A percentile compares a stretch with the other conserved stretches of the same genome.
Conservation (phyloP, 2,888 invertebrate species). For the Hypselothyrea guttata region DNA sequence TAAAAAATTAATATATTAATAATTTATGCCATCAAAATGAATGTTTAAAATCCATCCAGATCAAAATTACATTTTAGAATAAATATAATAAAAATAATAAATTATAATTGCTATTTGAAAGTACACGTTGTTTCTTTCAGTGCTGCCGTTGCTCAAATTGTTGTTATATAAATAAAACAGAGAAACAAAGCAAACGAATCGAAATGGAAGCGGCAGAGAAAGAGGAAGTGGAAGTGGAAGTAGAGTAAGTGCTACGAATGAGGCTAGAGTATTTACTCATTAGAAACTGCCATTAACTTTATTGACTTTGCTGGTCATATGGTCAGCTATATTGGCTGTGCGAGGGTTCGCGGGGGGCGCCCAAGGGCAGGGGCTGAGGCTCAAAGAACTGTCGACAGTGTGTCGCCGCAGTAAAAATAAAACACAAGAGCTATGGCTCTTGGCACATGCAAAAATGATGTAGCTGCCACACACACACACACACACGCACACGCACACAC, state of each 20-base stretch:
- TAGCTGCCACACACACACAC: constrained; percentile 6
- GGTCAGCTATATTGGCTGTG: no score
- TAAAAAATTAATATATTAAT: no score
- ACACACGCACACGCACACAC: constrained; percentile 5
- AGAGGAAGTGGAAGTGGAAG: background rate
- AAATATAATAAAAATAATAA: no score
- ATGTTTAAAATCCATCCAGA: no score
- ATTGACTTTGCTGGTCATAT: constrained; percentile 42
- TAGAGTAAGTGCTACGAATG: constrained; percentile 1
- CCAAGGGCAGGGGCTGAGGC: no score
- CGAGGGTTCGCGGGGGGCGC: no score
- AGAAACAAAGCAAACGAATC: background rate
- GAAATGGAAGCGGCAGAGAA: background rate
- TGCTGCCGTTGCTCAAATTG: constrained; percentile 8
- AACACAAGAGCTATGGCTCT: constrained; percentile 6
- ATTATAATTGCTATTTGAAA: no score
- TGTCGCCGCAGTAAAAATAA: constrained; percentile 40
- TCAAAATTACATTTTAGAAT: no score
- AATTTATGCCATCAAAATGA: no score
- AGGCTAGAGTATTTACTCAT: constrained; percentile 40
- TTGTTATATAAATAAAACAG: constrained; percentile 44
- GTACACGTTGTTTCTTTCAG: no score
- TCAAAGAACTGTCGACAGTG: constrained; percentile 24
- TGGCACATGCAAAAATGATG: constrained; percentile 7
- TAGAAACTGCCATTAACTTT: constrained; percentile 50